These are phyloP conservation scores for Agrotis clavis DNA, from an alignment of 2,888 invertebrate genomes.

Conservation along the genomic window DNA sequence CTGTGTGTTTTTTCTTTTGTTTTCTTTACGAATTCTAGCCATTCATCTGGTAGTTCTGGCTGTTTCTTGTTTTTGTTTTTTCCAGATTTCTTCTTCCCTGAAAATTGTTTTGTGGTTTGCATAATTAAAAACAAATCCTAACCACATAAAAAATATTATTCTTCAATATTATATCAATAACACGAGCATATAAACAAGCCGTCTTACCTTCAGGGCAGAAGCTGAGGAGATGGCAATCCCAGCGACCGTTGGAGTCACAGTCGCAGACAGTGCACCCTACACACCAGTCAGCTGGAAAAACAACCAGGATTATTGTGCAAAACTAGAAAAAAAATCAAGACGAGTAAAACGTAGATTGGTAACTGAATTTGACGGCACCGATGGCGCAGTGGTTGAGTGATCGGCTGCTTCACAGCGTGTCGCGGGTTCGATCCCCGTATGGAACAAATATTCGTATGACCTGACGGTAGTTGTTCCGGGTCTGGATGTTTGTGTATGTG, in stretches of 20 bases:
- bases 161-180: background rate
- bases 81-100: slow-evolving; percentile 21
- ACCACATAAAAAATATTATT: too few relatives aligned
- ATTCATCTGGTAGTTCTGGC: background rate
- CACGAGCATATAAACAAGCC: background rate
- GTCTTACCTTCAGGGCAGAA: slow-evolving; percentile 82
- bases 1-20: background rate
- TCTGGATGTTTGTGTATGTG: too few relatives aligned
- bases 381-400: too few relatives aligned
- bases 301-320: background rate
- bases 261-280: slow-evolving; percentile 85
- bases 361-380: too few relatives aligned
- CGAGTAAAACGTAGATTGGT: too few relatives aligned
- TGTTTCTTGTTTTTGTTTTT: slow-evolving; percentile 2
- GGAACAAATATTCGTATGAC: too few relatives aligned
- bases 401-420: too few relatives aligned
- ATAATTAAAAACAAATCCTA: too few relatives aligned
- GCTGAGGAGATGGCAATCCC: slow-evolving; percentile 84
- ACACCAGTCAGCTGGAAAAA: slow-evolving; percentile 83
- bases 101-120: slow-evolving; percentile 5
- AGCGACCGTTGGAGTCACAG: slow-evolving; percentile 80
- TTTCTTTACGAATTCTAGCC: background rate
- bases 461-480: too few relatives aligned
- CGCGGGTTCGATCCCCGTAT: too few relatives aligned
- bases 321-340: too few relatives aligned